phyloP scores from a whole-genome alignment of 2,888 invertebrate species.

The Lasiommata megera region DNA sequence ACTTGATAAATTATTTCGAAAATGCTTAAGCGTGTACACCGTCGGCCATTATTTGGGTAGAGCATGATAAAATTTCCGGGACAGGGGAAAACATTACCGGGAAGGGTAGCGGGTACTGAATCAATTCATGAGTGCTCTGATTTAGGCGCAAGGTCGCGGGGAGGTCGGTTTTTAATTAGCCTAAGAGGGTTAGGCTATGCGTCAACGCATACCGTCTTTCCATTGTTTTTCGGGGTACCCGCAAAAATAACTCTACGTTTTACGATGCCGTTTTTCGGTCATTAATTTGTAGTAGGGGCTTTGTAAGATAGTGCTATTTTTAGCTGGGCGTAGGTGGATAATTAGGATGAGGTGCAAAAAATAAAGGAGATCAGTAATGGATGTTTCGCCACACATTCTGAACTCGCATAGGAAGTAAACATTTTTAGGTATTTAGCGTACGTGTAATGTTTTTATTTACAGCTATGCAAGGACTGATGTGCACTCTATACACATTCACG shows the following conservation, averaged over 20 bases:
- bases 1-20: constrained; percentile 27
- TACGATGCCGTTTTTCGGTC: constrained; percentile 17
- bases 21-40: constrained; percentile 24
- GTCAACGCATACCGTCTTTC: constrained; percentile 44
- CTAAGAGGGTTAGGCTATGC: constrained; percentile 42
- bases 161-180: constrained; percentile 60
- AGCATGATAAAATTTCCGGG: constrained; percentile 30
- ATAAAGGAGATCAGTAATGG: not conserved
- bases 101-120: constrained; percentile 21
- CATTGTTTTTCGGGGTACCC: constrained; percentile 38
- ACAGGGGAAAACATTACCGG: constrained; percentile 26
- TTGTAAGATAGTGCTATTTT: constrained; percentile 3
- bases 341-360: not conserved
- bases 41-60: constrained; percentile 30
- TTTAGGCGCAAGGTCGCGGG: constrained; percentile 32
- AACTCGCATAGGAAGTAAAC: no score
- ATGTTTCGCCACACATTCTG: no score
- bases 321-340: not conserved
- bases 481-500: no score
- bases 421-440: no score
- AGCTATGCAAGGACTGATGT: no score
- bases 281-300: constrained; percentile 12
- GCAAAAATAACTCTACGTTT: constrained; percentile 19
- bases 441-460: no score
- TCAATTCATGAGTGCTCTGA: constrained; percentile 33